These are phyloP conservation scores for Urocitellus parryii DNA, from an alignment of 2,113 vertebrate genomes.

Conservation along the genomic window DNA sequence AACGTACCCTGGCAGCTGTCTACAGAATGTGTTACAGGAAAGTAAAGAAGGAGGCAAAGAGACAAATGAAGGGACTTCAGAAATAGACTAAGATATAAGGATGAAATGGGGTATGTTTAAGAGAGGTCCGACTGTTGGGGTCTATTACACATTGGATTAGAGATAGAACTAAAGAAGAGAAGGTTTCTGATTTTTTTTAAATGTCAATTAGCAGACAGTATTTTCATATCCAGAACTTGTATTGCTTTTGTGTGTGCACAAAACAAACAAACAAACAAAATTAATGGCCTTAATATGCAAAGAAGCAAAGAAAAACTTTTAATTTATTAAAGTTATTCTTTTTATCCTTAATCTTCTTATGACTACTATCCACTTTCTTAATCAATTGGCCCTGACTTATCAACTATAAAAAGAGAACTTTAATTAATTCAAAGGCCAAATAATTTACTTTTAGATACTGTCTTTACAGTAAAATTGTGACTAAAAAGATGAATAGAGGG, in stretches of 20 bases:
- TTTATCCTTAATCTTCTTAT: background rate
- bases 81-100: background rate
- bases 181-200: background rate
- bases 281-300: background rate
- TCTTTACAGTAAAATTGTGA: background rate
- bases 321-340: background rate
- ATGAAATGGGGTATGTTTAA: background rate
- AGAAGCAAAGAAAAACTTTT: background rate
- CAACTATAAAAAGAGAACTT: background rate
- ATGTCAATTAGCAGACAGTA: background rate
- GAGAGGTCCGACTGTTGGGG: background rate
- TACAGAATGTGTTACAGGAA: background rate
- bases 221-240: background rate
- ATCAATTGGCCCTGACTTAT: background rate
- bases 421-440: constrained; percentile 29
- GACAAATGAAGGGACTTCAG: background rate
- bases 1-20: background rate
- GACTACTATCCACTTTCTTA: background rate
- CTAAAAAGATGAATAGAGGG: background rate
- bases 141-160: background rate
- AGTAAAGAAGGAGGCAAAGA: constrained; percentile 16
- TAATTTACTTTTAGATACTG: background rate
- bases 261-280: background rate
- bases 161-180: background rate
- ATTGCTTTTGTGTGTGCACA: background rate